phyloP scores from a whole-genome alignment of 2,888 invertebrate genomes.

The Zaprionus lineosus region DNA sequence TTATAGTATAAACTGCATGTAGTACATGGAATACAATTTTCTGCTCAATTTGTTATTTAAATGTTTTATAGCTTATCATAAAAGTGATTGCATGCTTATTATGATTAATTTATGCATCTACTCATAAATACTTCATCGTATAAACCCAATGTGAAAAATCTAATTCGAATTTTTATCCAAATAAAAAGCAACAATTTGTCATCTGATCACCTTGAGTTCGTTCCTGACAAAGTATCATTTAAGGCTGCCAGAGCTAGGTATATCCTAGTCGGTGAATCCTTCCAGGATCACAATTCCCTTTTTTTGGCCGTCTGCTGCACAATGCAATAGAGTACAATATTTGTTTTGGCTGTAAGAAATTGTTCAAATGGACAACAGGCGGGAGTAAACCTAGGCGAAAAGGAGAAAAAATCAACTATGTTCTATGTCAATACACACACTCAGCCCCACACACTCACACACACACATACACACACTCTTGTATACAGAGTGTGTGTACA shows the following conservation, averaged over 20 bases:
- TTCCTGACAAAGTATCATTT: not conserved
- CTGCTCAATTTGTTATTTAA: too few relatives aligned
- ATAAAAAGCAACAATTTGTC: too few relatives aligned
- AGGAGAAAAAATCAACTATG: not conserved
- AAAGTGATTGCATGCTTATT: too few relatives aligned
- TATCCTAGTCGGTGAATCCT: conserved; percentile 3
- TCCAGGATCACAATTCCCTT: not conserved
- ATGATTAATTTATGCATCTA: too few relatives aligned
- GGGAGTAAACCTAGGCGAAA: not conserved
- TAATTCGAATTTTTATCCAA: too few relatives aligned
- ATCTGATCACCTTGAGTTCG: too few relatives aligned
- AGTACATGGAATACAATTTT: too few relatives aligned
- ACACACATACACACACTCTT: not conserved
- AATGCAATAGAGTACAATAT: conserved; percentile 37
- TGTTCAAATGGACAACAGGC: conserved; percentile 32
- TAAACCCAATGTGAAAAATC: too few relatives aligned
- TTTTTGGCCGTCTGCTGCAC: conserved; percentile 11
- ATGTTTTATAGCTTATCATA: too few relatives aligned
- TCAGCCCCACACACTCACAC: not conserved
- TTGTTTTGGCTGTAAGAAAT: conserved; percentile 46
- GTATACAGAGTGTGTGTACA: too few relatives aligned
- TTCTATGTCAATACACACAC: not conserved
- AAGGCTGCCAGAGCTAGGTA: not conserved
- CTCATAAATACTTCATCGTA: too few relatives aligned
- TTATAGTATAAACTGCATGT: too few relatives aligned